A percentile compares a stretch with the other conserved stretches of the same genome.
Conservation (phyloP, 2,888 invertebrate genomes). For the Aplocera efformata region DNA sequence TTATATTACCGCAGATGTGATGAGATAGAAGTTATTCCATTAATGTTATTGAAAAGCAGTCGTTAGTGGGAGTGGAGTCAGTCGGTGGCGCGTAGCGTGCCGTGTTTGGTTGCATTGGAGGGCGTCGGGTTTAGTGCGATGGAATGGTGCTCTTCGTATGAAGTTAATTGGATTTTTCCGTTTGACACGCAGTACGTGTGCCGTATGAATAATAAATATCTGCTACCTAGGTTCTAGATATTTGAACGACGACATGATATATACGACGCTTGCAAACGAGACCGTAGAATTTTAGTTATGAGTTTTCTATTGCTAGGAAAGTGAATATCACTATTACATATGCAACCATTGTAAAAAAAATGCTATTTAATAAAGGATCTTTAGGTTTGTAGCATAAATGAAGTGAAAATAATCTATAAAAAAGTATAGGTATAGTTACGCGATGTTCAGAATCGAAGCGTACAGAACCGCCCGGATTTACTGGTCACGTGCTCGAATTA, state of each 20-base stretch:
- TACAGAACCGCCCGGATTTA: too few species aligned
- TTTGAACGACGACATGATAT: slow-evolving; percentile 45
- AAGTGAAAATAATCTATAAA: too few species aligned
- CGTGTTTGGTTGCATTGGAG: slow-evolving; percentile 22
- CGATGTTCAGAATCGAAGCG: too few species aligned
- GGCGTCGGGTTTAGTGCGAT: slow-evolving; percentile 49
- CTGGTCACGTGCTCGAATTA: too few species aligned
- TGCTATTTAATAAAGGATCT: too few species aligned
- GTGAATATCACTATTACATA: too few species aligned
- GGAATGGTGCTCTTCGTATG: slow-evolving; percentile 63
- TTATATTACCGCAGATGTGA: slow-evolving; percentile 38
- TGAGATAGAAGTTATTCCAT: slow-evolving; percentile 51
- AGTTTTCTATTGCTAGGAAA: slow-evolving; percentile 2
- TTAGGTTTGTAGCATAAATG: too few species aligned
- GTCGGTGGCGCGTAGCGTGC: slow-evolving; percentile 27
- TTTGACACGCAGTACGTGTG: slow-evolving; percentile 65
- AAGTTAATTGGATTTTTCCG: slow-evolving; percentile 77
- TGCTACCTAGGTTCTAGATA: slow-evolving; percentile 44
- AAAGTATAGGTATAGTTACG: too few species aligned
- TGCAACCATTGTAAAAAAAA: too few species aligned
- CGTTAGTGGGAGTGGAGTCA: slow-evolving; percentile 54
- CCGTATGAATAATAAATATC: slow-evolving; percentile 66
- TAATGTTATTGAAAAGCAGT: slow-evolving; percentile 69
- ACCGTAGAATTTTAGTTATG: slow-evolving; percentile 13
- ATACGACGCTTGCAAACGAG: slow-evolving; percentile 30